Evolutionary conservation across 2,113 vertebrate species (phyloP).

Genomic region (Grus americana): DNA sequence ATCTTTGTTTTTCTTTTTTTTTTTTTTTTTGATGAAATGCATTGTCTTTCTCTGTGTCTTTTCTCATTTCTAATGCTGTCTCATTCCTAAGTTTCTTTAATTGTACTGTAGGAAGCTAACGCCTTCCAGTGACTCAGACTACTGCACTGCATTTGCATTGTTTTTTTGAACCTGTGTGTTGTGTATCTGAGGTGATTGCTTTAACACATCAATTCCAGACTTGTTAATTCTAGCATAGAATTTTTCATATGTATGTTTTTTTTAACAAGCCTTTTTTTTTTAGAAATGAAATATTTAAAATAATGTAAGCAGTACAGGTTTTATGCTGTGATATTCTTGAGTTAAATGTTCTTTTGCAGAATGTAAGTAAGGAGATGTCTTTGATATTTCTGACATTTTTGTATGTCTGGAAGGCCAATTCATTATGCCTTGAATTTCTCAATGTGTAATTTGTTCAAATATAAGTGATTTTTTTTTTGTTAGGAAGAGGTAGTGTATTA

Average conservation of each 20-base stretch:
- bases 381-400: background rate
- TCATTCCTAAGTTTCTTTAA: background rate
- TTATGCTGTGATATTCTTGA: background rate
- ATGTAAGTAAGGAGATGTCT: background rate
- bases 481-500: background rate
- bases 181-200: background rate
- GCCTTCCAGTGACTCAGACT: background rate
- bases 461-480: background rate
- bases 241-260: background rate
- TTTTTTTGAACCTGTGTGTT: background rate
- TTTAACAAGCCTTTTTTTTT: background rate
- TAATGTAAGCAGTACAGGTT: background rate
- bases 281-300: background rate
- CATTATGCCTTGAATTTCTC: background rate
- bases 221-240: background rate
- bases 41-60: background rate
- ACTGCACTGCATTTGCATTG: background rate
- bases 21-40: background rate
- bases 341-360: background rate
- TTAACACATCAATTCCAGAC: background rate
- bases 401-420: background rate
- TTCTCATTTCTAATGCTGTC: slow-evolving; percentile 7
- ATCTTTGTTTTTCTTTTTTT: background rate
- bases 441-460: background rate
- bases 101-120: background rate